These are phyloP conservation scores for Beroe ovata DNA, from an alignment of 37 sponge, comb jelly and placozoan species.

Conservation along the genomic window DNA sequence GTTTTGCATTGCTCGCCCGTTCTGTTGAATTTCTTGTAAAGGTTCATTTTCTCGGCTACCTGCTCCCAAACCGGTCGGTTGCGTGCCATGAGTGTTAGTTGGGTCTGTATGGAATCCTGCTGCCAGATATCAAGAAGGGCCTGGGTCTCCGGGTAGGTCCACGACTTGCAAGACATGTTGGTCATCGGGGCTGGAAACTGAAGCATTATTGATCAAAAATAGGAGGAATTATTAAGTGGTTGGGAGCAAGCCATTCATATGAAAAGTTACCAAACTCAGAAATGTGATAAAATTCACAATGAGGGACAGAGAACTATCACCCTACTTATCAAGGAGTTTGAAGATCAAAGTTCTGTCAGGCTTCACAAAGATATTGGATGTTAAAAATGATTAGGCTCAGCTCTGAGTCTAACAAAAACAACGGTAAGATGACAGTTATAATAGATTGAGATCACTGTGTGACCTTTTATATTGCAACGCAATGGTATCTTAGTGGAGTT, in stretches of 20 bases:
- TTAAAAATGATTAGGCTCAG: too few species aligned
- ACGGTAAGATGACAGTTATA: too few species aligned
- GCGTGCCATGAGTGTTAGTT: conserved; percentile 60
- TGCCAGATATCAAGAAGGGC: conserved; percentile 62
- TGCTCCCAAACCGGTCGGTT: conserved; percentile 66
- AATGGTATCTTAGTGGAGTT: too few species aligned
- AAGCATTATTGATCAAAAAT: too few species aligned
- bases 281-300: too few species aligned
- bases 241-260: too few species aligned
- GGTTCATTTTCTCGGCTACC: conserved; percentile 30
- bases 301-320: not conserved
- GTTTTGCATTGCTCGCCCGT: conserved; percentile 61
- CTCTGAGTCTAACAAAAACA: too few species aligned
- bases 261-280: too few species aligned
- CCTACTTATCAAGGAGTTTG: not conserved
- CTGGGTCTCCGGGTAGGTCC: conserved; percentile 66
- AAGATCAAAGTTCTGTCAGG: not conserved
- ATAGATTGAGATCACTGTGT: too few species aligned
- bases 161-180: conserved; percentile 63
- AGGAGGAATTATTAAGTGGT: too few species aligned
- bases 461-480: too few species aligned
- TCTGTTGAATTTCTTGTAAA: conserved; percentile 30
- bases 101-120: conserved; percentile 43
- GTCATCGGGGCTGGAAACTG: not conserved
- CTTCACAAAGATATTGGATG: not conserved